phyloP scores from a whole-genome alignment of 2,888 invertebrate species.

The Acrocyrtus sp. region DNA sequence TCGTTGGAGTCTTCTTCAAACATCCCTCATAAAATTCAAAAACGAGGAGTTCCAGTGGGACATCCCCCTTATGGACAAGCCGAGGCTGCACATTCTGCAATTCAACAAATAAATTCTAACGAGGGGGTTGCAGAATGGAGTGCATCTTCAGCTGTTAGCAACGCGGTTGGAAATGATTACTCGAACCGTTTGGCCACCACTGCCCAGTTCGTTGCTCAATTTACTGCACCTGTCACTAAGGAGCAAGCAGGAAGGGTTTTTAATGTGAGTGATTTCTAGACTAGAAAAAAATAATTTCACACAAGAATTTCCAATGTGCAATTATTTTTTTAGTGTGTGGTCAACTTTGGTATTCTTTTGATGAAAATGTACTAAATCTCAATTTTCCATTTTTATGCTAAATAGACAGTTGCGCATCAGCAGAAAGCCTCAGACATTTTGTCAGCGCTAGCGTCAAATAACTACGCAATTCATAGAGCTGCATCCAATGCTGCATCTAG shows the following conservation, averaged over 20 bases:
- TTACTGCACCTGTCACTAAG: conserved; percentile 62
- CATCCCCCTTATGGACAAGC: neutral
- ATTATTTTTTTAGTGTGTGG: neutral
- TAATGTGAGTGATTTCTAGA: conserved; percentile 36
- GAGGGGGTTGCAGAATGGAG: conserved; percentile 53
- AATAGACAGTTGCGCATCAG: conserved; percentile 19
- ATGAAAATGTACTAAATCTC: neutral
- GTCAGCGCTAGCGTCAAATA: conserved; percentile 6
- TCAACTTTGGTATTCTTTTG: neutral
- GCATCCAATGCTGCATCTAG: conserved; percentile 11
- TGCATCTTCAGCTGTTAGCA: conserved; percentile 59
- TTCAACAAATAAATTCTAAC: conserved; percentile 5
- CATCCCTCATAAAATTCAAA: too few relatives aligned
- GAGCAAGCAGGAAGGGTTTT: conserved; percentile 56
- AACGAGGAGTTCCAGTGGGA: conserved; percentile 17
- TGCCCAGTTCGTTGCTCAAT: conserved; percentile 60
- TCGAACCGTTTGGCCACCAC: conserved; percentile 60
- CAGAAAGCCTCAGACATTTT: neutral
- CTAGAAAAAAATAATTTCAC: neutral
- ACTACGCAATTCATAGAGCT: conserved; percentile 7
- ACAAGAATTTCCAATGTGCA: conserved; percentile 9
- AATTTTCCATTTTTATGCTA: neutral
- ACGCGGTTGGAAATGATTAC: conserved; percentile 61
- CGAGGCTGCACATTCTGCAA: neutral
- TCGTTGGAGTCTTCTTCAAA: too few relatives aligned